These are phyloP conservation scores for Pachydiplax longipennis DNA, from an alignment of 2,888 invertebrate genomes.

Conservation along the genomic window DNA sequence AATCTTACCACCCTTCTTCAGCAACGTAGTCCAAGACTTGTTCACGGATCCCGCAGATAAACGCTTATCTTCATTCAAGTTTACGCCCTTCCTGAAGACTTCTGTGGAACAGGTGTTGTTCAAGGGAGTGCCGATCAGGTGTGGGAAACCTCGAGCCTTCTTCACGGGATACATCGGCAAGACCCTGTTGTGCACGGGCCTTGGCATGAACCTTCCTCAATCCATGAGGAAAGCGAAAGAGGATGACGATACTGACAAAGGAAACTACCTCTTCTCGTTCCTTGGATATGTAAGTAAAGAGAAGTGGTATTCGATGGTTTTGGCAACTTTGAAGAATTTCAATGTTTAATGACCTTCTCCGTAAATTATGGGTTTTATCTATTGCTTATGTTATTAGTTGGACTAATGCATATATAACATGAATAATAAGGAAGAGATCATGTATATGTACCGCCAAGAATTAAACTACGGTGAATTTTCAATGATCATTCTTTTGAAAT, in stretches of 20 bases:
- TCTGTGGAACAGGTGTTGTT: not conserved
- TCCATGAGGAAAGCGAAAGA: not conserved
- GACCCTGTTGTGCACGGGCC: not conserved
- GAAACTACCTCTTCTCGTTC: constrained; percentile 10
- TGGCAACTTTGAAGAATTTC: too few species aligned
- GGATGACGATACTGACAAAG: not conserved
- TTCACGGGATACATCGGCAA: not conserved
- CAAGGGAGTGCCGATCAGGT: constrained; percentile 25
- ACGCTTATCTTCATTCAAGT: not conserved
- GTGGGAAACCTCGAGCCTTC: not conserved
- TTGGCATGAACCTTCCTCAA: not conserved
- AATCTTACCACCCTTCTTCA: not conserved
- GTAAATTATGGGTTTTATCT: too few species aligned
- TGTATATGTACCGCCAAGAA: too few species aligned
- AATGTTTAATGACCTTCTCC: too few species aligned
- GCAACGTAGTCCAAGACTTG: not conserved
- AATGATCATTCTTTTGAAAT: too few species aligned
- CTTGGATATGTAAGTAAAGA: not conserved
- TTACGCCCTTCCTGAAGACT: not conserved
- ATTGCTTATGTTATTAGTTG: too few species aligned
- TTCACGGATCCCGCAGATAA: not conserved
- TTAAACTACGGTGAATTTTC: too few species aligned
- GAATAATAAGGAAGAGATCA: too few species aligned
- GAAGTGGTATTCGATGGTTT: too few species aligned
- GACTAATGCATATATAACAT: too few species aligned